phyloP scores from a whole-genome alignment of 2,888 invertebrate genomes.

The Empis livida region DNA sequence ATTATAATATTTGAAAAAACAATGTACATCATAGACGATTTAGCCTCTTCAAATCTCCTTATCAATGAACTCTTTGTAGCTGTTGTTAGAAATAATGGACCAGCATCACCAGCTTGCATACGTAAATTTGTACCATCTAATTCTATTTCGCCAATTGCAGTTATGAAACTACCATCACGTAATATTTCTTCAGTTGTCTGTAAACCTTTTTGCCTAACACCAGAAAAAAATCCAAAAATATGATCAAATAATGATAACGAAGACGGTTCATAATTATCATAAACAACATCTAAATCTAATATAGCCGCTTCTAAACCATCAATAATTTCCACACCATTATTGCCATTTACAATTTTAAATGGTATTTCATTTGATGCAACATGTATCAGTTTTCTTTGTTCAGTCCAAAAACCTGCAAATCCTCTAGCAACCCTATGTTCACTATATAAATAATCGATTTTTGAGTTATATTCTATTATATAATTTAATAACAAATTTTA shows the following conservation, averaged over 20 bases:
- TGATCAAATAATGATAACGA: slow-evolving; percentile 64
- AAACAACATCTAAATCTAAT: slow-evolving; percentile 66
- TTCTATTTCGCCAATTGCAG: slow-evolving; percentile 66
- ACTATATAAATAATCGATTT: slow-evolving; percentile 30
- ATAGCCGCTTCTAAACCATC: slow-evolving; percentile 60
- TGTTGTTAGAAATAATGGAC: slow-evolving; percentile 67
- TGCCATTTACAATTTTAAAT: slow-evolving; percentile 56
- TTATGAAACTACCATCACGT: slow-evolving; percentile 64
- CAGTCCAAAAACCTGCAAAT: slow-evolving; percentile 77
- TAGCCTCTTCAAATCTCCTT: slow-evolving; percentile 57
- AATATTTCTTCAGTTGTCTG: slow-evolving; percentile 83
- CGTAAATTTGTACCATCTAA: slow-evolving; percentile 50
- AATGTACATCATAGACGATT: slow-evolving; percentile 51
- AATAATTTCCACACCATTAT: slow-evolving; percentile 53
- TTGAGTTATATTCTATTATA: not conserved
- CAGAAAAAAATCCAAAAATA: slow-evolving; percentile 74
- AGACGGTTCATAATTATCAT: slow-evolving; percentile 65
- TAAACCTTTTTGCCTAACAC: slow-evolving; percentile 67
- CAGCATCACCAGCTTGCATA: slow-evolving; percentile 59
- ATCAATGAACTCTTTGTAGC: slow-evolving; percentile 63
- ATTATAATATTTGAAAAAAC: not conserved
- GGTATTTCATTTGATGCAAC: slow-evolving; percentile 69
- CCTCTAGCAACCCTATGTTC: slow-evolving; percentile 74
- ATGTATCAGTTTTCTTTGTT: slow-evolving; percentile 64
- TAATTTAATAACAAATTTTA: slow-evolving; percentile 4